Evolutionary conservation across 1,140 invertebrate species (phyloP), one percentile per base, ranked within the genome.

Genomic region (Drosophila nigromelanica): DNA sequence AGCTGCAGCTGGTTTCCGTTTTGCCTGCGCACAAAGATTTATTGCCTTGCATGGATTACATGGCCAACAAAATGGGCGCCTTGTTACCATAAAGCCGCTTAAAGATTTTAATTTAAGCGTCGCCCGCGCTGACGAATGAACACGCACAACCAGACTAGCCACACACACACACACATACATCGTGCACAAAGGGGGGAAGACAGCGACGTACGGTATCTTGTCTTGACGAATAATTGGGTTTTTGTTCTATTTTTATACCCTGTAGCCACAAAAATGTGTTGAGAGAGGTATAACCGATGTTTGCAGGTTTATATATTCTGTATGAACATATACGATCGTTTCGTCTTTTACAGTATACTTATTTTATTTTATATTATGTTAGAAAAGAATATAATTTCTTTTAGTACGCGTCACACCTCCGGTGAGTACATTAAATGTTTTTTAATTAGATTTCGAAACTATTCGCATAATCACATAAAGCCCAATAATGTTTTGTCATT

Each of bases 71-170:
- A 61, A 61, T 50, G 59, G 76, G 47, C 58, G 72, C 70, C 76
- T 68, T 77, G 77, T 78, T 78, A 61, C 77, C 56, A 79, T 75
- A 79, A 80, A 80, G 76, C 78, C 71, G 76, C 78, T 80, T 80
- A 80, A 80, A 80, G 78, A 80, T 79, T 80, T 75, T 80, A 68
- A 80, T 75, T 79, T 75, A 69, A 69, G 55, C 37, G 54, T 54
- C 27, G 18, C 51, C 18, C 39, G 12, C 12, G 11, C 40, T 42
- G 39, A 42, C 51, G 42, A 58, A 39, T 51, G 59, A 30, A 51
- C 45, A 61, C 18, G 15, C 40, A 21, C 59, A 47, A 14, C 58
- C 4, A 52, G 14, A 52, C 50, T 35, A 14, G 33, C 3, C 33
- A 33, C 52, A 40, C 35, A 56, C 30, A 42, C 21, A 27, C 24